These are phyloP conservation scores for Meda fulgida DNA, from an alignment of 2,797 vertebrate genomes.

Conservation along the genomic window DNA sequence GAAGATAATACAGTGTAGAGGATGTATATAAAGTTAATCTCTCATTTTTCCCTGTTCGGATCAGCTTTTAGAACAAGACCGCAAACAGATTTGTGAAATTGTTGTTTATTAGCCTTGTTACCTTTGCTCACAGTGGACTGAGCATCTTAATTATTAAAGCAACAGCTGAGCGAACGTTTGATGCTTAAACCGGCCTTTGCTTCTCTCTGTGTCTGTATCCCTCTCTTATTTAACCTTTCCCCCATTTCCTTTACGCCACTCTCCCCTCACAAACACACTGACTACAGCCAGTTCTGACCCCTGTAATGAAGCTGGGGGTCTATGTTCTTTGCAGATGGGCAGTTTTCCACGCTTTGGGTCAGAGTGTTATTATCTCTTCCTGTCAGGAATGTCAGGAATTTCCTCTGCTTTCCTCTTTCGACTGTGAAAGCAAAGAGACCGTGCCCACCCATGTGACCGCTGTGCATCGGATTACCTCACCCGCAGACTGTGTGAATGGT, in stretches of 20 bases:
- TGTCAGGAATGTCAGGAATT: slow-evolving; percentile 84
- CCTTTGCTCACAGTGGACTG: slow-evolving; percentile 19
- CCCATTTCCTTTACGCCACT: not conserved
- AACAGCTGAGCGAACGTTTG: slow-evolving; percentile 60
- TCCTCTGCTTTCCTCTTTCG: slow-evolving; percentile 77
- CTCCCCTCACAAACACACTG: not conserved
- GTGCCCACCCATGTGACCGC: slow-evolving; percentile 70
- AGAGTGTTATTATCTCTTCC: slow-evolving; percentile 82
- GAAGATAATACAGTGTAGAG: slow-evolving; percentile 1
- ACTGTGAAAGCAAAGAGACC: slow-evolving; percentile 66
- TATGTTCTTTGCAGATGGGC: slow-evolving; percentile 51
- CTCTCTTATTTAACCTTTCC: slow-evolving; percentile 26
- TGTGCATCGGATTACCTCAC: slow-evolving; percentile 49
- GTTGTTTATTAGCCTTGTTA: not conserved
- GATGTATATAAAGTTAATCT: not conserved
- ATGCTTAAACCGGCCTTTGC: slow-evolving; percentile 51
- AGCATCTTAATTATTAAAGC: slow-evolving; percentile 78
- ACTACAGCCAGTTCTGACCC: not conserved
- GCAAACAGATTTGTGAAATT: not conserved
- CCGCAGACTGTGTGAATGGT: slow-evolving; percentile 41
- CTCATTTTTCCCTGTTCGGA: not conserved
- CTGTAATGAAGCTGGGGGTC: not conserved
- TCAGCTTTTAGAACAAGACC: not conserved
- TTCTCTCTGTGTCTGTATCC: slow-evolving; percentile 7
- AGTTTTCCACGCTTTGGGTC: slow-evolving; percentile 70